Conservation (phyloP, 1,140 invertebrate genomes). For the Cyclina sinensis region DNA sequence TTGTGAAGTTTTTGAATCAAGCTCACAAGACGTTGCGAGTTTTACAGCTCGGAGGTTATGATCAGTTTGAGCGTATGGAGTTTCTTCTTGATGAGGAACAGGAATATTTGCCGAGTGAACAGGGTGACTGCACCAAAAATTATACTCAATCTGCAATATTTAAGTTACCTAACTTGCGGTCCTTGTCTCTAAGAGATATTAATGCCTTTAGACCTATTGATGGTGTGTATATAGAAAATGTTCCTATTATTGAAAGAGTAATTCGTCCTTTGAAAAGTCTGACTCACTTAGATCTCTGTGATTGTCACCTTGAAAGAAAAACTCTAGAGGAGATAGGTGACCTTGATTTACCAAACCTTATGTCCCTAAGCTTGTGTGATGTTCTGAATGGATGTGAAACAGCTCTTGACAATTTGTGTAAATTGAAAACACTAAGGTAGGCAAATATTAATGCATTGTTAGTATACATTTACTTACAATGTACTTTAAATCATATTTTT, state of each 20-base stretch:
- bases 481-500: too few relatives aligned
- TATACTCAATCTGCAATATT: slow-evolving; percentile 24
- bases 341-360: slow-evolving; percentile 51
- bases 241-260: slow-evolving; percentile 57
- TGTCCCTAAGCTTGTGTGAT: slow-evolving; percentile 56
- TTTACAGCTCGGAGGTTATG: slow-evolving; percentile 58
- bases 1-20: slow-evolving; percentile 53
- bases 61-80: slow-evolving; percentile 49
- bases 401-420: slow-evolving; percentile 48
- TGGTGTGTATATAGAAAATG: slow-evolving; percentile 54
- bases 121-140: slow-evolving; percentile 9
- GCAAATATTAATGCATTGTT: too few relatives aligned
- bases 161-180: slow-evolving; percentile 44
- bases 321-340: slow-evolving; percentile 47
- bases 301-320: slow-evolving; percentile 39
- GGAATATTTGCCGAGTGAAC: neutral
- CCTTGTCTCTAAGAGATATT: slow-evolving; percentile 42
- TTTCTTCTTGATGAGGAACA: slow-evolving; percentile 40
- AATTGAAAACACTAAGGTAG: slow-evolving; percentile 54
- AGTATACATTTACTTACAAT: too few relatives aligned
- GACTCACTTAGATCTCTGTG: slow-evolving; percentile 65
- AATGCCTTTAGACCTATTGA: slow-evolving; percentile 52
- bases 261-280: slow-evolving; percentile 59
- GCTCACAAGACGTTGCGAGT: slow-evolving; percentile 46
- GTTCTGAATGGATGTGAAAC: slow-evolving; percentile 61